Base-by-base conservation (phyloP, 2,888 invertebrate genomes). In the Lasioglossum zephyrum region DNA sequence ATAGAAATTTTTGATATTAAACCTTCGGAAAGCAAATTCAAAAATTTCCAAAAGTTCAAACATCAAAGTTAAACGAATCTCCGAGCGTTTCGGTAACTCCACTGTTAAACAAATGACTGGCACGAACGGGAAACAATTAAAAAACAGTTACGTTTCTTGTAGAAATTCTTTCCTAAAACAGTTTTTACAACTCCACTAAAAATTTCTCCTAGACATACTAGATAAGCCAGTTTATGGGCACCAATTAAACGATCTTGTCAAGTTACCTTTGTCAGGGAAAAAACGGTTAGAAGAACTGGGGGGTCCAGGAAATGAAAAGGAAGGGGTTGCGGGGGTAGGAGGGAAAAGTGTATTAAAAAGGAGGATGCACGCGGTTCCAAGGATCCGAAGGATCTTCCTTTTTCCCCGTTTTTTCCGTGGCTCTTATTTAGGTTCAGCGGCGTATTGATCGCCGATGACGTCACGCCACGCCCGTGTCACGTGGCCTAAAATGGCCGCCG, bases 381-480 rank as follows among this genome's bases (percentile, higher is more conserved):
- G 77, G 85, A 75, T 73, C 72, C 39, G 47, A 78, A 57, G 47
- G 63, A 57, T 73, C 57, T 49, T 22, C 44, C 69, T 73, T 85
- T 60, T 18, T 39, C 5, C 57, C 77, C 66, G 80, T 77, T 85
- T 81, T 77, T 81, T 83, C 79, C 81, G 74, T 86, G 81, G 88
- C 88, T 85, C 79, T 74, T 81, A 78, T 77, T 90, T 87, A 75
- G 81, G 74, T 82, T 91, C 89, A 89, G 91, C 92, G 92, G 92
- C 85, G 93, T 94, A 94, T 94, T 94, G 94, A 94, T 94, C 94
- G 93, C 82, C 87, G 89, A 91, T 94, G 94, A 94, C 94, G 94
- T 94, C 93, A 94, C 93, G 93, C 94, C 94, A 94, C 94, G 94
- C 94, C 94, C 94, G 94, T 94, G 92, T 94, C 94, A 94, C 94